Conservation (phyloP, 2,888 invertebrate genomes). For the Volucella inflata region DNA sequence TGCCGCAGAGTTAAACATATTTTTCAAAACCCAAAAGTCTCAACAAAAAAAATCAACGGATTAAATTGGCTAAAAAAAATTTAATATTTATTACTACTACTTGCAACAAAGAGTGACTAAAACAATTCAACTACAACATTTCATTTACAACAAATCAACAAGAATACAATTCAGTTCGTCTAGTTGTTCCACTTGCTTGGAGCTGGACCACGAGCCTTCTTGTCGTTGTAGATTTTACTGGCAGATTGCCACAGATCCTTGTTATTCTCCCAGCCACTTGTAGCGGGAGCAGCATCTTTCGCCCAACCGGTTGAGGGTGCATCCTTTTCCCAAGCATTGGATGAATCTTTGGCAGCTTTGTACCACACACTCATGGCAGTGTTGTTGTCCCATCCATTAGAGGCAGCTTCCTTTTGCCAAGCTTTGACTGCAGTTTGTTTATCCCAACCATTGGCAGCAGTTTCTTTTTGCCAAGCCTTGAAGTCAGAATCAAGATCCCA, state of each 20-base stretch:
- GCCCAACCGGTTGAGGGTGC: slow-evolving; percentile 22
- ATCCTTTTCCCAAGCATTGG: slow-evolving; percentile 38
- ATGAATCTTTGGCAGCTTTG: slow-evolving; percentile 9
- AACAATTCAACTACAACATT: background rate
- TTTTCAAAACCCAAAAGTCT: no score
- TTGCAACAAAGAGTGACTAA: slow-evolving; percentile 14
- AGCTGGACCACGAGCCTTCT: slow-evolving; percentile 41
- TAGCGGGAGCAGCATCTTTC: background rate
- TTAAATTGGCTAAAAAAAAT: no score
- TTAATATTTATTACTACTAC: slow-evolving; percentile 33
- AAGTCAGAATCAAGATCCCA: slow-evolving; percentile 58
- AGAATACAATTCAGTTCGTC: background rate
- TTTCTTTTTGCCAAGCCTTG: slow-evolving; percentile 52
- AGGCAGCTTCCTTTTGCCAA: slow-evolving; percentile 19
- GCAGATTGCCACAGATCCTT: slow-evolving; percentile 30
- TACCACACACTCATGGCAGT: slow-evolving; percentile 13
- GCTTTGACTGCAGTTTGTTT: slow-evolving; percentile 21
- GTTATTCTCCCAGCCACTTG: slow-evolving; percentile 23
- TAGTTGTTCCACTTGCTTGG: slow-evolving; percentile 42
- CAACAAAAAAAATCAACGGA: no score
- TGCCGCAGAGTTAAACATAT: no score
- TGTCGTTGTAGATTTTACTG: slow-evolving; percentile 31
- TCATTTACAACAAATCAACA: background rate
- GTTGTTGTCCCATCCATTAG: slow-evolving; percentile 33
- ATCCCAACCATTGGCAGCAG: slow-evolving; percentile 40